These are phyloP conservation scores for Vicugna pacos DNA, from an alignment of 2,113 vertebrate genomes.

Conservation along the genomic window DNA sequence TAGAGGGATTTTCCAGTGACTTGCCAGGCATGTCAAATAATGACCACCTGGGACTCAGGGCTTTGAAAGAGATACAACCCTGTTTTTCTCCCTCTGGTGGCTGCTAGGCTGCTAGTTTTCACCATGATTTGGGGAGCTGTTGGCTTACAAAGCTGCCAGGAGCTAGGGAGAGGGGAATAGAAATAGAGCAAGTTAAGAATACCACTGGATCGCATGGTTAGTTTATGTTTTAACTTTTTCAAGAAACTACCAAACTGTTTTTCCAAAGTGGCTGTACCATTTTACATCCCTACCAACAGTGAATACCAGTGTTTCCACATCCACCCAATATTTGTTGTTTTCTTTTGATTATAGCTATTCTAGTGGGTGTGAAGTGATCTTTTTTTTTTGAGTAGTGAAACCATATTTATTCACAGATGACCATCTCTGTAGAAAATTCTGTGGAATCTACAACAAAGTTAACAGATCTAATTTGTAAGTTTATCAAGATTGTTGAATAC, in stretches of 20 bases:
- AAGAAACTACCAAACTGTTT: constrained; percentile 9
- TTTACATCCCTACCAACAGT: not conserved
- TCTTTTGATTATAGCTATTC: not conserved
- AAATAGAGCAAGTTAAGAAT: not conserved
- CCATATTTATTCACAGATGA: constrained; percentile 23
- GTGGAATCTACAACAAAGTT: constrained; percentile 2
- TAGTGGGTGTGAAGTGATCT: not conserved
- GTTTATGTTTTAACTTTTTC: constrained; percentile 18
- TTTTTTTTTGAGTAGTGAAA: not conserved
- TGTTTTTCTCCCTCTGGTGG: not conserved
- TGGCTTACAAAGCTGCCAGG: not conserved
- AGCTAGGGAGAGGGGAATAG: not conserved
- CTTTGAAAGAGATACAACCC: not conserved
- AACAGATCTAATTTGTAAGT: not conserved
- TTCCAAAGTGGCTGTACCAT: not conserved
- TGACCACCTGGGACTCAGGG: not conserved
- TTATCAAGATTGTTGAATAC: not conserved
- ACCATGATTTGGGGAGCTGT: not conserved
- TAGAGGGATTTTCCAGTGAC: not conserved
- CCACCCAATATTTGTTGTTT: not conserved
- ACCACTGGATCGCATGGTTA: not conserved
- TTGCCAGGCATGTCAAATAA: not conserved
- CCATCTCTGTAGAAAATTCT: not conserved
- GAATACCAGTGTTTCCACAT: not conserved
- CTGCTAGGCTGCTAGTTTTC: constrained; percentile 14